Percentiles rank a stretch among this genome's conserved stretches.
These are phyloP conservation scores for Parnassius mnemosyne DNA, from an alignment of 2,888 invertebrate species.

Conservation along the genomic window DNA sequence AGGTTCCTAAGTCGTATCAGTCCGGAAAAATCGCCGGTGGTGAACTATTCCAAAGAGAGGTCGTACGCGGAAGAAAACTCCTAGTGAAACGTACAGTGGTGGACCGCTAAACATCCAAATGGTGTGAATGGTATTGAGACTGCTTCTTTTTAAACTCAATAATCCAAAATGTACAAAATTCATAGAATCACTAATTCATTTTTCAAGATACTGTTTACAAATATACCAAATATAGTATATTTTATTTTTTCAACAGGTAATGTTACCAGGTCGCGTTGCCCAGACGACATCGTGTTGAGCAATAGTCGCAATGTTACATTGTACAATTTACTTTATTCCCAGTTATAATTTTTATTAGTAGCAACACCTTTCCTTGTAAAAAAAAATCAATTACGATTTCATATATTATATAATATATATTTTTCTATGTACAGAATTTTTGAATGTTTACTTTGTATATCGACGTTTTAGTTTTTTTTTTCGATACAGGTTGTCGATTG, in stretches of 20 bases:
- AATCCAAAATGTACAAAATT: no score
- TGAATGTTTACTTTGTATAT: slow-evolving; percentile 37
- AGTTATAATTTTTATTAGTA: slow-evolving; percentile 9
- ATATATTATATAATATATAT: slow-evolving; percentile 24
- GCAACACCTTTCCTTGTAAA: slow-evolving; percentile 29
- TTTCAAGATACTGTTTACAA: no score
- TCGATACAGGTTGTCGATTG: slow-evolving; percentile 14
- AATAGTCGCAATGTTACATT: slow-evolving; percentile 50
- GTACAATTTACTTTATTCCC: slow-evolving; percentile 55
- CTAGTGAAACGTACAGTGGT: no score
- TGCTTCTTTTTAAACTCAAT: no score
- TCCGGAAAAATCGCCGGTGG: no score
- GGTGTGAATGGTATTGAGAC: no score
- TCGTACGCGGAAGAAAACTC: no score
- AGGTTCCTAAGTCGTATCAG: no score
- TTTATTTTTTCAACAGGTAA: slow-evolving; percentile 43
- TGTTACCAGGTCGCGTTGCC: slow-evolving; percentile 52
- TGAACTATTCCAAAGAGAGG: no score
- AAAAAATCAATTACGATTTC: slow-evolving; percentile 22
- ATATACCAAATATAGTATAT: no score
- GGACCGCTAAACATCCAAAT: no score
- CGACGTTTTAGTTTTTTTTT: slow-evolving; percentile 35
- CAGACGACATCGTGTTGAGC: slow-evolving; percentile 27
- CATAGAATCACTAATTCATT: no score
- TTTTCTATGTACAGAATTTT: slow-evolving; percentile 49